These are phyloP conservation scores for Chrysemys picta DNA, from an alignment of 2,113 vertebrate genomes.

Conservation along the genomic window DNA sequence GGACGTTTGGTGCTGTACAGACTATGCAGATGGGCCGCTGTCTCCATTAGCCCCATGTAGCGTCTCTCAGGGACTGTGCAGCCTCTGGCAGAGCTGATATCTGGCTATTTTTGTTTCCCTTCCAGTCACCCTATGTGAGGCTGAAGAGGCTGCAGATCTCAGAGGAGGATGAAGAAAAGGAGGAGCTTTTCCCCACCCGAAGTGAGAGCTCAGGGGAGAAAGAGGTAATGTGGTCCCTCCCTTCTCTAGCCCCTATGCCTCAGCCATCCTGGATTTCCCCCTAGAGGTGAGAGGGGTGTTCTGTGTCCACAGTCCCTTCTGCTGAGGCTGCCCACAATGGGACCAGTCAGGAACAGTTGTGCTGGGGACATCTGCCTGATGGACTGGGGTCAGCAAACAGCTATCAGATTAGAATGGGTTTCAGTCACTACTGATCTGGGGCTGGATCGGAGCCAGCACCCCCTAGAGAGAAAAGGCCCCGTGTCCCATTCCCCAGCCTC, in stretches of 20 bases:
- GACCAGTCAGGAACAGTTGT: background rate
- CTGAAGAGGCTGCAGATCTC: conserved; percentile 53
- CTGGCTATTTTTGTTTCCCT: background rate
- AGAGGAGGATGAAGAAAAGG: background rate
- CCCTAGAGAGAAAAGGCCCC: background rate
- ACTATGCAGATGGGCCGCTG: background rate
- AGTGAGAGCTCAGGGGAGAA: conserved; percentile 6
- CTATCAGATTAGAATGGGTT: background rate
- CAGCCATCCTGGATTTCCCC: too few species aligned
- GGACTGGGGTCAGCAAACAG: background rate
- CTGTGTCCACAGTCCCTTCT: background rate
- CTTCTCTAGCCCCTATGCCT: background rate
- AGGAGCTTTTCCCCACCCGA: background rate
- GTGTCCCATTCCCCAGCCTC: background rate
- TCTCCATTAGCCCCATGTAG: background rate
- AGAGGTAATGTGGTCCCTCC: conserved; percentile 22
- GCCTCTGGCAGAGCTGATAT: background rate
- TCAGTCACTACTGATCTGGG: background rate
- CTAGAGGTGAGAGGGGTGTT: background rate
- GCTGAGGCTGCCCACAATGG: background rate
- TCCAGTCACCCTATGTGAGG: conserved; percentile 63
- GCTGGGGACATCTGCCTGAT: background rate
- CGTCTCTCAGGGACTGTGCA: background rate
- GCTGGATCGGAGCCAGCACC: background rate
- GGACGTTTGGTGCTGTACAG: background rate